Percentiles rank a stretch among this genome's conserved stretches.
phyloP scores from a whole-genome alignment of 2,888 invertebrate genomes.

The Phalera bucephala region DNA sequence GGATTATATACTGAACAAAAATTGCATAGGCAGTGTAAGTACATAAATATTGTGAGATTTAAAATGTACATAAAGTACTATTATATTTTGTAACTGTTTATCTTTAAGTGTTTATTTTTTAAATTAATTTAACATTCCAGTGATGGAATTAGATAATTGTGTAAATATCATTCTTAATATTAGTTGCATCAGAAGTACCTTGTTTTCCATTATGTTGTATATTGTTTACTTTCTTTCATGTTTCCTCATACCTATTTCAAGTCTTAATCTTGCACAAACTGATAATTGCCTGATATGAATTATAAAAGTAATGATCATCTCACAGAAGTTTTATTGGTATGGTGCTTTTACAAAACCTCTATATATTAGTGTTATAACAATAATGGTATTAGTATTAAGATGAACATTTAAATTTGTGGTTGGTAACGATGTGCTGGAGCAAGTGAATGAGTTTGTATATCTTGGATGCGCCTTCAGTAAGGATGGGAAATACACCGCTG shows the following conservation, averaged over 20 bases:
- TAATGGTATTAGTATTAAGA: too few relatives aligned
- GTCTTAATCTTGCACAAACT: constrained; percentile 41
- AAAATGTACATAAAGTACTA: constrained; percentile 44
- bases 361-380: too few relatives aligned
- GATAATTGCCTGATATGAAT: constrained; percentile 44
- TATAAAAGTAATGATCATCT: constrained; percentile 34
- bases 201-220: constrained; percentile 16
- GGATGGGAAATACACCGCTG: too few relatives aligned
- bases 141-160: constrained; percentile 65
- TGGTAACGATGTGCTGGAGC: too few relatives aligned
- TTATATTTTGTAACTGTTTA: constrained; percentile 39
- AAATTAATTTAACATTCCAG: constrained; percentile 65
- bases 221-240: constrained; percentile 17
- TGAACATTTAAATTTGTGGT: too few relatives aligned
- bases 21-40: constrained; percentile 18
- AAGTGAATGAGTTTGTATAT: too few relatives aligned
- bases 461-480: too few relatives aligned
- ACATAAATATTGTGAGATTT: constrained; percentile 32
- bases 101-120: constrained; percentile 45
- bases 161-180: constrained; percentile 30
- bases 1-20: constrained; percentile 25
- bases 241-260: constrained; percentile 16
- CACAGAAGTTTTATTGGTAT: constrained; percentile 8
- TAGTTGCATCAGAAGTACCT: constrained; percentile 29
- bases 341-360: too few relatives aligned